Evolutionary conservation across 1,140 invertebrate species (phyloP).

Genomic region (Achroia grisella): DNA sequence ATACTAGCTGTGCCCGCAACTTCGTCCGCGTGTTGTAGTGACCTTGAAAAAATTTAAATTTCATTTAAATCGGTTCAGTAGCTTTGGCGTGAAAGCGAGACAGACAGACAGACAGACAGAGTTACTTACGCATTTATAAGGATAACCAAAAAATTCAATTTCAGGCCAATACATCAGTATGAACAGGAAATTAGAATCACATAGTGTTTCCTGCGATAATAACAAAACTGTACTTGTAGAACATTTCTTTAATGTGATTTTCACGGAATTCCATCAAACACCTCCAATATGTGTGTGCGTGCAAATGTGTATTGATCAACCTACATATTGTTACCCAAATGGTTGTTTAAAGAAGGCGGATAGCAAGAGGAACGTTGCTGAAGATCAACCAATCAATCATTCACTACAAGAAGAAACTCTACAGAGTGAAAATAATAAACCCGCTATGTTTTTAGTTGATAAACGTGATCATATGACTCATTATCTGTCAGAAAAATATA

Average conservation of each 20-base stretch:
- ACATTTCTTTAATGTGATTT: constrained; percentile 54
- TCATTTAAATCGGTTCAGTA: too few relatives aligned
- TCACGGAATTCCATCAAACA: constrained; percentile 41
- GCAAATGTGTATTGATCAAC: constrained; percentile 44
- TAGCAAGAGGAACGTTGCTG: constrained; percentile 7
- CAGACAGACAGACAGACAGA: too few relatives aligned
- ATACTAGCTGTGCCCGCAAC: too few relatives aligned
- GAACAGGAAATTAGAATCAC: too few relatives aligned
- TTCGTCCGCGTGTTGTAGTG: too few relatives aligned
- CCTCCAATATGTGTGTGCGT: constrained; percentile 50
- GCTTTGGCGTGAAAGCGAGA: too few relatives aligned
- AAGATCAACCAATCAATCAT: neutral
- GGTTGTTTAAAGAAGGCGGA: constrained; percentile 42
- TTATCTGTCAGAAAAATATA: constrained; percentile 6
- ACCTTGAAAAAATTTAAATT: too few relatives aligned
- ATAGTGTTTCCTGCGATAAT: neutral
- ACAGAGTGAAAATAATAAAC: constrained; percentile 20
- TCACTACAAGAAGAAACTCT: constrained; percentile 9
- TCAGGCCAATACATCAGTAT: too few relatives aligned
- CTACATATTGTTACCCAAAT: constrained; percentile 57
- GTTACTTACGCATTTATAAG: too few relatives aligned
- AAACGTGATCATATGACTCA: constrained; percentile 12
- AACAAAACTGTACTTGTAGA: constrained; percentile 33
- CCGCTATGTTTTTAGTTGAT: constrained; percentile 29
- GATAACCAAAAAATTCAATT: too few relatives aligned